Base-by-base conservation (phyloP, 1,140 invertebrate genomes). In the Daktulosphaira vitifoliae region DNA sequence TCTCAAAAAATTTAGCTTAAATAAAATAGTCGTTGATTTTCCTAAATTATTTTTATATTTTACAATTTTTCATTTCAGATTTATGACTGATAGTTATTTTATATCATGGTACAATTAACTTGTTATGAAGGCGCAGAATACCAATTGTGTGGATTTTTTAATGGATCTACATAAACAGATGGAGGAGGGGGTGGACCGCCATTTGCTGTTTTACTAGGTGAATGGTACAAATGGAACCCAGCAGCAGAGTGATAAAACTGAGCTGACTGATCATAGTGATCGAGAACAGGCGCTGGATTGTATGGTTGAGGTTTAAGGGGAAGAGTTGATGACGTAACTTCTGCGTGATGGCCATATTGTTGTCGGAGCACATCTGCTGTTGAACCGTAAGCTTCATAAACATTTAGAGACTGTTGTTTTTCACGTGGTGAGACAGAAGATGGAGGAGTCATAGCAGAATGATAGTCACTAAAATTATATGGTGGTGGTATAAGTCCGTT, bases 371-470 rank as follows among this genome's bases (percentile, higher is more conserved):
- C 62, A 71, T 65, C 53, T 68, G 69, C 67, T 71, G 25, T 68
- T 70, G 37, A 39, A 15, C 65, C 50, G n/a, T 68, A 66, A 20
- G 68, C 66, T 15, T 71, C 68, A 69, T 83, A 83, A 69, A 82
- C 81, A 66, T 80, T 81, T 26, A 79, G 75, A n/a, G 81, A 78
- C 69, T 83, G 83, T 73, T 86, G 84, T 73, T 90, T 92, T 71
- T 94, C 91, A 49, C 90, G 80, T 1, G 93, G 93, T 8, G 92
- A 96, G 0, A 96, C 92, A 2, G 91, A 95, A 1, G 90, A 91
- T 11, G 93, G 92, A 48, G 92, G 93, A 1, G 92, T 96, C 88
- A 96, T 95, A 15, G 92, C 90, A 25, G 90, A 90, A 72, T 90
- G 87, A 71, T 90, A 89, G 71, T 90, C 88, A 18, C 87, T 81